phyloP scores from a whole-genome alignment of 2,888 invertebrate genomes.

The Artemia sinica region DNA sequence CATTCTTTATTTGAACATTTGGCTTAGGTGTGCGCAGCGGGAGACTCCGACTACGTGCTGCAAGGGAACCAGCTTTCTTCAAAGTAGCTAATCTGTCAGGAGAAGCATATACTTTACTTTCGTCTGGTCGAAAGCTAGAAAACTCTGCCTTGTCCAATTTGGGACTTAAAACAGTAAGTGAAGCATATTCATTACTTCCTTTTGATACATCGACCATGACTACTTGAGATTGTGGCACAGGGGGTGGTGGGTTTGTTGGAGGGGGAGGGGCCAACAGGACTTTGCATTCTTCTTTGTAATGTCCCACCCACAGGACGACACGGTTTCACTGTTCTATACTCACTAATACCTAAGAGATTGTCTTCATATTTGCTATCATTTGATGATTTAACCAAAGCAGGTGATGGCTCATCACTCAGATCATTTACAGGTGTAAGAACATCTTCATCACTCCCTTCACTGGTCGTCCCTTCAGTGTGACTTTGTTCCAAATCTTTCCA shows the following conservation, averaged over 20 bases:
- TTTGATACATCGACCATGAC: constrained; percentile 44
- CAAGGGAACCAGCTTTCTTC: neutral
- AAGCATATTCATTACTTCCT: constrained; percentile 30
- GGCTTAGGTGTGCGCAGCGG: constrained; percentile 18
- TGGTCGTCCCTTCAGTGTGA: constrained; percentile 20
- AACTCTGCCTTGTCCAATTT: constrained; percentile 36
- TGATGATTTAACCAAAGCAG: constrained; percentile 23
- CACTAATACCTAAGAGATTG: constrained; percentile 14
- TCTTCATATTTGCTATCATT: constrained; percentile 25
- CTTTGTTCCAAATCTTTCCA: constrained; percentile 17
- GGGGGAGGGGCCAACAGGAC: constrained; percentile 41
- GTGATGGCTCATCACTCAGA: constrained; percentile 23
- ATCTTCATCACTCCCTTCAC: constrained; percentile 20
- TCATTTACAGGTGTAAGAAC: constrained; percentile 21
- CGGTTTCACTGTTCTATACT: constrained; percentile 27
- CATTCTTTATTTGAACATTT: constrained; percentile 10
- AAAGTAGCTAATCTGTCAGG: constrained; percentile 40
- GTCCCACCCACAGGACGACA: constrained; percentile 24
- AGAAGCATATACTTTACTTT: constrained; percentile 68
- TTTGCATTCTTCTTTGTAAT: constrained; percentile 5
- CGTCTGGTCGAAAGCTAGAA: constrained; percentile 75
- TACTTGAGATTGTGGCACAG: constrained; percentile 33
- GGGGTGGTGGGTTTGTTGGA: constrained; percentile 62
- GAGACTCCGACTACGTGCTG: constrained; percentile 17
- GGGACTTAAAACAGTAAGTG: constrained; percentile 27